Percentiles rank a stretch among this genome's conserved stretches.
Conservation (phyloP, 37 sponge, comb jelly and placozoan genomes). For the Ephydatia muelleri region DNA sequence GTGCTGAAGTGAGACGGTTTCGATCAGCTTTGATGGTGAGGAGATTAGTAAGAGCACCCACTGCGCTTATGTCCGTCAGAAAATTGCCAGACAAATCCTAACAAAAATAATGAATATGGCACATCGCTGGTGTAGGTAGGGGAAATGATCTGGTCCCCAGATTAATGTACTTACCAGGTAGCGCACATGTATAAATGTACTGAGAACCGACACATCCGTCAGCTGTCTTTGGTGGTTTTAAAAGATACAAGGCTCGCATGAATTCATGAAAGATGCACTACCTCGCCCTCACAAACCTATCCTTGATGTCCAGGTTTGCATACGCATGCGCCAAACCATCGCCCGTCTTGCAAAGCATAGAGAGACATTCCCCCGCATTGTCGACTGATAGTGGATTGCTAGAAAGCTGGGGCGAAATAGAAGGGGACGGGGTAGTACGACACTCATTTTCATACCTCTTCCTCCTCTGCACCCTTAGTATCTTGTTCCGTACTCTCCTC, state of each 20-base stretch:
- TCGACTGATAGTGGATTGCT: slow-evolving; percentile 50
- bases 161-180: slow-evolving; percentile 57
- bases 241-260: neutral
- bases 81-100: slow-evolving; percentile 88
- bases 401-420: neutral
- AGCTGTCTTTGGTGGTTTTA: slow-evolving; percentile 37
- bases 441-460: neutral
- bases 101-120: neutral
- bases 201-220: slow-evolving; percentile 65
- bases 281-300: slow-evolving; percentile 52
- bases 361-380: slow-evolving; percentile 63
- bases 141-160: no score
- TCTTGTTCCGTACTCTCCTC: slow-evolving; percentile 8
- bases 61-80: slow-evolving; percentile 73
- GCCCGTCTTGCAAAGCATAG: slow-evolving; percentile 82
- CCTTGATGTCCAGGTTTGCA: slow-evolving; percentile 67
- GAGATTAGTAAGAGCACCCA: slow-evolving; percentile 72
- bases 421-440: neutral
- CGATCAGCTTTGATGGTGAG: slow-evolving; percentile 87
- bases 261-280: neutral
- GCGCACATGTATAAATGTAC: slow-evolving; percentile 63
- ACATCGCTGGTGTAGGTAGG: neutral
- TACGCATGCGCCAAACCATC: slow-evolving; percentile 87
- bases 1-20: slow-evolving; percentile 71
- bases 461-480: slow-evolving; percentile 6